Conservation (phyloP, 2,113 vertebrate species). For the Siniperca knerii region DNA sequence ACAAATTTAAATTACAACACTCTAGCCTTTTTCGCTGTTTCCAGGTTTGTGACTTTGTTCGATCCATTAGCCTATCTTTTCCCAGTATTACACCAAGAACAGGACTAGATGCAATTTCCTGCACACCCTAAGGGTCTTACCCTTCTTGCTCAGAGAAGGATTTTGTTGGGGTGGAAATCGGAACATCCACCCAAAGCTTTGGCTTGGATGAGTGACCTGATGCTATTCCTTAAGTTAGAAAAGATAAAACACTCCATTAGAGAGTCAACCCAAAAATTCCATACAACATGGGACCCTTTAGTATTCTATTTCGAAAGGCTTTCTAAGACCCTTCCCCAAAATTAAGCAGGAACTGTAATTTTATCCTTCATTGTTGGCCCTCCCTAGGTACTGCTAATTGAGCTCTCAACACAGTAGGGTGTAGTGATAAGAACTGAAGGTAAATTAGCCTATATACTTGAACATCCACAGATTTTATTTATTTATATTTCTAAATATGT, state of each 20-base stretch:
- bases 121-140: background rate
- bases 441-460: too few species aligned
- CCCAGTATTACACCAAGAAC: background rate
- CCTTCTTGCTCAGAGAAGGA: too few species aligned
- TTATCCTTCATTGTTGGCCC: too few species aligned
- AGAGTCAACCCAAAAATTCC: background rate
- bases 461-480: too few species aligned
- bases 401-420: too few species aligned
- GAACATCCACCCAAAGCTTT: background rate
- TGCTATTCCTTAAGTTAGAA: background rate
- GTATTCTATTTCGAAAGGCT: background rate
- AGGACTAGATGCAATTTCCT: background rate
- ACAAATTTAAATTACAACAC: background rate
- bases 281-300: background rate
- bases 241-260: background rate
- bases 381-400: too few species aligned
- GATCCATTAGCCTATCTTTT: constrained; percentile 1
- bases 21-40: background rate
- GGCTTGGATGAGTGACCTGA: background rate
- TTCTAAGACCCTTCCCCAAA: background rate
- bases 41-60: background rate
- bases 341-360: background rate
- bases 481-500: too few species aligned
- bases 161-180: too few species aligned
- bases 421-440: too few species aligned